Evolutionary conservation across 2,888 invertebrate species (phyloP).

Genomic region (Cryptops parisi): DNA sequence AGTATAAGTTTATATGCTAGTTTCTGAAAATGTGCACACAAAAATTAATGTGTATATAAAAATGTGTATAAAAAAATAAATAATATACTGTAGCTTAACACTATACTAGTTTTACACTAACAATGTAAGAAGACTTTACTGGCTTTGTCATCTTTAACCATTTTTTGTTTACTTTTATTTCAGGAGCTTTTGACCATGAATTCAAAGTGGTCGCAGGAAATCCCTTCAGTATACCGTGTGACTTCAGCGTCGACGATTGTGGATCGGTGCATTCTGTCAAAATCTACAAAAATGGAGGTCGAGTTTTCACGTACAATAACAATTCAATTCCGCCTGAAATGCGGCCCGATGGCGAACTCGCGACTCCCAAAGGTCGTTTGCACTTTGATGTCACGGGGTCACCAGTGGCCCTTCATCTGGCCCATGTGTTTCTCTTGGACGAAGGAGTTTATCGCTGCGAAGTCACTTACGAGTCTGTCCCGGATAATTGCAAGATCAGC

Average conservation of each 20-base stretch:
- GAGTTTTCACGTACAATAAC: conserved; percentile 17
- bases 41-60: no score
- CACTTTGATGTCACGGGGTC: conserved; percentile 13
- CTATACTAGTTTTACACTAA: no score
- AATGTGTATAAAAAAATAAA: no score
- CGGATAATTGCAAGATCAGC: conserved; percentile 14
- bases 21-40: no score
- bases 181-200: background rate
- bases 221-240: conserved; percentile 15
- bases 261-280: conserved; percentile 17
- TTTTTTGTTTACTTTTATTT: no score
- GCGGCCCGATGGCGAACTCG: conserved; percentile 14
- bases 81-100: no score
- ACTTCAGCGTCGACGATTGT: conserved; percentile 11
- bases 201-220: conserved; percentile 5
- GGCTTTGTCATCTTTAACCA: no score
- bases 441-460: conserved; percentile 17
- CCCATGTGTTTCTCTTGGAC: conserved; percentile 12
- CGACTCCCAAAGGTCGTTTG: conserved; percentile 5
- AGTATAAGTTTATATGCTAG: no score
- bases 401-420: conserved; percentile 13
- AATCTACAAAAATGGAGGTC: conserved; percentile 17
- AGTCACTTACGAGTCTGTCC: conserved; percentile 17
- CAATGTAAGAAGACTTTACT: no score
- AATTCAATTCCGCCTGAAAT: background rate